Evolutionary conservation across 2,113 vertebrate species (phyloP).

Genomic region (Cottus gobio): DNA sequence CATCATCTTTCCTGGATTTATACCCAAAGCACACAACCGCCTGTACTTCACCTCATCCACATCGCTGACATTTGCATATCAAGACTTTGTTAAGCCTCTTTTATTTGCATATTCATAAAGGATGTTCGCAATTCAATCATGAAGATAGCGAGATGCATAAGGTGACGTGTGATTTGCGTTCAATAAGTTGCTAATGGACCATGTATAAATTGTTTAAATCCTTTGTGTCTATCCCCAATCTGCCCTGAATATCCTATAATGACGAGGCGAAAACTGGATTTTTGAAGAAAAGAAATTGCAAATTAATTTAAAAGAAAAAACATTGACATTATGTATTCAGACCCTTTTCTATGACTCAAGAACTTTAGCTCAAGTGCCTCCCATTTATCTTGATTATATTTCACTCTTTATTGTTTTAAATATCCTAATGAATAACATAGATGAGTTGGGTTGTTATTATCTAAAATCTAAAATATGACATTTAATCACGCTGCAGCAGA

Average conservation of each 20-base stretch:
- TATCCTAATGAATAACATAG: not conserved
- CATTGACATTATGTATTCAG: not conserved
- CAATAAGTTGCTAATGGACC: not conserved
- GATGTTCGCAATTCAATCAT: not conserved
- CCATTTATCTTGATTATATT: not conserved
- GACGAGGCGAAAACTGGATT: not conserved
- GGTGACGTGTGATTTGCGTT: not conserved
- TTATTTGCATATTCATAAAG: conserved; percentile 38
- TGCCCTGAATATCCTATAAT: not conserved
- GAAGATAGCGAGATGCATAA: not conserved
- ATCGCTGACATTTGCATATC: conserved; percentile 4
- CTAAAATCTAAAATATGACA: conserved; percentile 17
- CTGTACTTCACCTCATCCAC: not conserved
- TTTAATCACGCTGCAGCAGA: conserved; percentile 26
- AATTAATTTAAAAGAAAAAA: not conserved
- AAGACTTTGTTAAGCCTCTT: not conserved
- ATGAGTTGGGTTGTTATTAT: not conserved
- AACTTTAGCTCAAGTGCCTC: not conserved
- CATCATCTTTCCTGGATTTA: not conserved
- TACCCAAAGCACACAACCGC: not conserved
- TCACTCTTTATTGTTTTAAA: not conserved
- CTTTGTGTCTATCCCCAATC: not conserved
- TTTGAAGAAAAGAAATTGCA: not conserved
- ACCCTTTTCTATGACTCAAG: not conserved
- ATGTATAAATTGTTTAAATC: not conserved